Evolutionary conservation across 2,888 invertebrate species (phyloP).

Genomic region (Lasioglossum pauxillum): DNA sequence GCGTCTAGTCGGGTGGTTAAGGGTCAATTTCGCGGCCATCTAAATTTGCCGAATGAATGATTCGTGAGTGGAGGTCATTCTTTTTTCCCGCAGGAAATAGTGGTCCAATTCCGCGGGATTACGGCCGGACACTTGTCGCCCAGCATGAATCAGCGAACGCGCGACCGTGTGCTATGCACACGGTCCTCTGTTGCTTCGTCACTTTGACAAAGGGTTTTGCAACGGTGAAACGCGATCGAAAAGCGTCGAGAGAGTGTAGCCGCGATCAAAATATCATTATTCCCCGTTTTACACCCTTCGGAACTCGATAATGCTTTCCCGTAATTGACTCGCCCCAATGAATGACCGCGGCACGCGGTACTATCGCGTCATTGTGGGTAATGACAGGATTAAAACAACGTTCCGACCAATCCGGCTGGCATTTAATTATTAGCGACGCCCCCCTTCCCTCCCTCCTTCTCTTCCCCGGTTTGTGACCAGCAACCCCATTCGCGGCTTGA

Average conservation of each 20-base stretch:
- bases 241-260: slow-evolving; percentile 21
- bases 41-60: background rate
- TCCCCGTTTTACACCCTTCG: slow-evolving; percentile 69
- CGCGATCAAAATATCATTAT: slow-evolving; percentile 70
- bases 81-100: slow-evolving; percentile 19
- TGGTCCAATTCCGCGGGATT: slow-evolving; percentile 19
- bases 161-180: slow-evolving; percentile 12
- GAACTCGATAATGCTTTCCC: slow-evolving; percentile 73
- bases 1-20: background rate
- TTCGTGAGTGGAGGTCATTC: background rate
- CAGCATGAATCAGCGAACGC: slow-evolving; percentile 36
- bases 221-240: slow-evolving; percentile 38
- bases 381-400: slow-evolving; percentile 76
- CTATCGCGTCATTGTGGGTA: slow-evolving; percentile 70
- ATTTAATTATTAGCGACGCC: slow-evolving; percentile 72
- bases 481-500: slow-evolving; percentile 21
- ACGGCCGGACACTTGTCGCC: slow-evolving; percentile 23
- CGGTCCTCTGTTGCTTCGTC: slow-evolving; percentile 40
- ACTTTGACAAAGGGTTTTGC: slow-evolving; percentile 60
- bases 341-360: slow-evolving; percentile 64
- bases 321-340: slow-evolving; percentile 73
- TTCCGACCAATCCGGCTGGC: slow-evolving; percentile 60
- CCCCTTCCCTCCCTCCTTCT: background rate
- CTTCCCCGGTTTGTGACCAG: background rate
- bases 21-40: background rate